Evolutionary conservation across 2,797 vertebrate species (phyloP).

Genomic region (Gallirallus australis): DNA sequence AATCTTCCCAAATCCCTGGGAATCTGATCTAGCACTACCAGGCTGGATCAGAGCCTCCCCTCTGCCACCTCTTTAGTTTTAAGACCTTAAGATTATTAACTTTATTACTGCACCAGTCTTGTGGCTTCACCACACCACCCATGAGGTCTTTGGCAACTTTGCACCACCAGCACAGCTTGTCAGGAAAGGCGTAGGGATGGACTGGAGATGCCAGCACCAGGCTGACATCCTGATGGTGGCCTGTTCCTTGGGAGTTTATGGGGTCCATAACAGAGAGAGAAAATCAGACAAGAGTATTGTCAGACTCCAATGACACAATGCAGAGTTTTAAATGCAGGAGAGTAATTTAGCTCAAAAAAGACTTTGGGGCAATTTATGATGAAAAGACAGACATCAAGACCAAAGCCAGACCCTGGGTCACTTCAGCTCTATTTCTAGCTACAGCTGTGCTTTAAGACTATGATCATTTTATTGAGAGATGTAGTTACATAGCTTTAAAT

Average conservation of each 20-base stretch:
- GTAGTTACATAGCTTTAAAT: background rate
- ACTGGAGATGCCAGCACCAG: background rate
- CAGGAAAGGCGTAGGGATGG: background rate
- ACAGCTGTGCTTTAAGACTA: background rate
- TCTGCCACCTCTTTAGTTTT: background rate
- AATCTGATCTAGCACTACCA: background rate
- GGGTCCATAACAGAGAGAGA: background rate
- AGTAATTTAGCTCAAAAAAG: background rate
- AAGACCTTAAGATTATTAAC: background rate
- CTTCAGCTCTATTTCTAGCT: background rate
- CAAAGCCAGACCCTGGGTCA: background rate
- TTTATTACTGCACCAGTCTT: background rate
- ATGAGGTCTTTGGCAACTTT: rapidly evolving
- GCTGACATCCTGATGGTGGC: rapidly evolving
- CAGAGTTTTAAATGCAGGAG: background rate
- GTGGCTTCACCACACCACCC: background rate
- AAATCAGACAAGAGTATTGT: background rate
- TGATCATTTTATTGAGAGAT: background rate
- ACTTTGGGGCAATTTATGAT: background rate
- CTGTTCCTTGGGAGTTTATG: background rate
- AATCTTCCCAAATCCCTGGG: background rate
- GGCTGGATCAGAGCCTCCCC: background rate
- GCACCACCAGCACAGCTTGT: background rate
- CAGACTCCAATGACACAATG: background rate
- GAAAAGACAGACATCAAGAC: background rate